Conservation (phyloP, 2,888 invertebrate species). For the Bhutanitis thaidina region DNA sequence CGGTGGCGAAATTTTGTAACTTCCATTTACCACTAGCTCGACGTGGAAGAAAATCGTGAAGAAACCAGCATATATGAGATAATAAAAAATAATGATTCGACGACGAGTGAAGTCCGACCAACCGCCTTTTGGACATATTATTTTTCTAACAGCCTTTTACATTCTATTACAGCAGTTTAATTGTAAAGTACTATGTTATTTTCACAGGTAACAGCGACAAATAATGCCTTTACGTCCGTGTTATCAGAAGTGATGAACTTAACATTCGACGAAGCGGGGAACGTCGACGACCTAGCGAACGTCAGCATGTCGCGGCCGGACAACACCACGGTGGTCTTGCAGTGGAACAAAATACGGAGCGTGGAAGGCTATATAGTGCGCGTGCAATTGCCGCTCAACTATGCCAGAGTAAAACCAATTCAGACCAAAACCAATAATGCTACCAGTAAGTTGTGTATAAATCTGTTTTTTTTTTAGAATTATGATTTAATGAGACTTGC, state of each 20-base stretch:
- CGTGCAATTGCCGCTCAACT: slow-evolving; percentile 71
- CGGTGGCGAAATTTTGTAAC: no score
- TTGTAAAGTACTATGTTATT: no score
- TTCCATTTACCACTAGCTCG: no score
- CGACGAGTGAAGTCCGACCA: no score
- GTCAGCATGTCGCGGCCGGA: slow-evolving; percentile 70
- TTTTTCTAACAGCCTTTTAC: no score
- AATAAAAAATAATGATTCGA: no score
- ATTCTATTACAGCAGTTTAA: no score
- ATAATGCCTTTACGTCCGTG: slow-evolving; percentile 80
- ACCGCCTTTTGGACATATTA: no score
- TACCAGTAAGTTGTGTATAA: slow-evolving; percentile 64
- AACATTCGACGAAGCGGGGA: slow-evolving; percentile 82
- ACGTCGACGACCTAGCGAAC: slow-evolving; percentile 81
- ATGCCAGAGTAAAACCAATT: slow-evolving; percentile 70
- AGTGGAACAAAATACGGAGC: slow-evolving; percentile 81
- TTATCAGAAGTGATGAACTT: slow-evolving; percentile 80
- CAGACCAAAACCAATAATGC: slow-evolving; percentile 65
- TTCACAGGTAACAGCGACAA: slow-evolving; percentile 83
- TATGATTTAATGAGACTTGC: no score
- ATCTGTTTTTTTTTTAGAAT: not conserved
- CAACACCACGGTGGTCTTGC: slow-evolving; percentile 74
- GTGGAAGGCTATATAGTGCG: slow-evolving; percentile 81
- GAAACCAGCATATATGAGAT: no score
- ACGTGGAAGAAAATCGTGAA: no score